phyloP scores from a whole-genome alignment of 2,888 invertebrate genomes.

The Masnerella sp. region DNA sequence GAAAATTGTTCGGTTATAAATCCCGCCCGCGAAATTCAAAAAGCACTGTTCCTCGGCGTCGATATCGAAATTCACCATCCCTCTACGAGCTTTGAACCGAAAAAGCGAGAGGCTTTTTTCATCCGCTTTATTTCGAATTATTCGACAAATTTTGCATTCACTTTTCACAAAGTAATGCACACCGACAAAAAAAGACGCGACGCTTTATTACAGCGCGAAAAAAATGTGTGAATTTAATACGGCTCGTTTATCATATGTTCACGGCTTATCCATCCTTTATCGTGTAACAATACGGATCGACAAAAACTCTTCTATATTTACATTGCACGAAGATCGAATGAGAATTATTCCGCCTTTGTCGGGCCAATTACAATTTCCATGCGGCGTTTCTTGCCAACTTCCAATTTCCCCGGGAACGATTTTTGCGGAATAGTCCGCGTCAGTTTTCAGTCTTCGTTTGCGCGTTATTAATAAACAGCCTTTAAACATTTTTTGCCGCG shows the following conservation, averaged over 20 bases:
- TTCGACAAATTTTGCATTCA: conserved; percentile 31
- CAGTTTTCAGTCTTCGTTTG: no score
- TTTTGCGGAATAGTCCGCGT: background rate
- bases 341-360: conserved; percentile 23
- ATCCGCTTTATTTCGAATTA: conserved; percentile 18
- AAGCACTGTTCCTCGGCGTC: no score
- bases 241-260: conserved; percentile 40
- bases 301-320: conserved; percentile 41
- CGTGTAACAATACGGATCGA: conserved; percentile 26
- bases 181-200: conserved; percentile 12
- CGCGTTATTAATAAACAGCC: no score
- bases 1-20: no score
- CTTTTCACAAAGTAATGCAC: conserved; percentile 32
- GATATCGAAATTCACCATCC: conserved; percentile 3
- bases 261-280: conserved; percentile 34
- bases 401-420: conserved; percentile 13
- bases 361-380: conserved; percentile 17
- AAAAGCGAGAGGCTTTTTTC: conserved; percentile 31
- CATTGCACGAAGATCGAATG: conserved; percentile 32
- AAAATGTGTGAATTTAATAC: conserved; percentile 40
- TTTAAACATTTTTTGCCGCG: no score
- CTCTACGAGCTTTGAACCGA: conserved; percentile 30
- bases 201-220: conserved; percentile 21
- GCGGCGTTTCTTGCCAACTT: background rate
- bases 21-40: no score